These are phyloP conservation scores for Harpegnathos saltator DNA, from an alignment of 1,140 invertebrate genomes.

Conservation along the genomic window DNA sequence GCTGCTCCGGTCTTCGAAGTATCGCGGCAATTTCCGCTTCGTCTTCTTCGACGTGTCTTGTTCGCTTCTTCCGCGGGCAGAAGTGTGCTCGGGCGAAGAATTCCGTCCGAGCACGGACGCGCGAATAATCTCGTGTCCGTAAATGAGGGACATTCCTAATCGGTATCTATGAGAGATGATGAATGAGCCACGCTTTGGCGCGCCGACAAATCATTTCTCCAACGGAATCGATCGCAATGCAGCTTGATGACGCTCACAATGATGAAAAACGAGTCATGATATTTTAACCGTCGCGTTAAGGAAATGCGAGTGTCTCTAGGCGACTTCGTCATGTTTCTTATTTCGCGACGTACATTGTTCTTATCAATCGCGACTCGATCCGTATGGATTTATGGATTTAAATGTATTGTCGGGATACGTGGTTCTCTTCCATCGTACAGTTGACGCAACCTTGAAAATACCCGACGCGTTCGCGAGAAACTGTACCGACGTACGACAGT, in stretches of 20 bases:
- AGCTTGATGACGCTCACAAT: not conserved
- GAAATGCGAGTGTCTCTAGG: not conserved
- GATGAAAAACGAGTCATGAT: not conserved
- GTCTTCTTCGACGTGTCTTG: not conserved
- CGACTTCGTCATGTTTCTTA: too few species aligned
- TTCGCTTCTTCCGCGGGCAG: not conserved
- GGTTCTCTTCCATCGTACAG: not conserved
- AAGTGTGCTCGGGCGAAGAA: not conserved
- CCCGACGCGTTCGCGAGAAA: too few species aligned
- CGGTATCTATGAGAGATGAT: not conserved
- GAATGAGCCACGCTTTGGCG: not conserved
- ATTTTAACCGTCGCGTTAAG: not conserved
- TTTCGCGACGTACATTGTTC: too few species aligned
- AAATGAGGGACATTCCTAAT: slow-evolving; percentile 12
- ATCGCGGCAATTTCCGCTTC: slow-evolving; percentile 63
- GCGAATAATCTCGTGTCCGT: not conserved
- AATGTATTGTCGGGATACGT: not conserved
- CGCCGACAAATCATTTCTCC: not conserved
- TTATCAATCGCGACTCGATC: too few species aligned
- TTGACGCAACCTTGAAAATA: too few species aligned
- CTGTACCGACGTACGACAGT: not conserved
- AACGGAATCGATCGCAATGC: not conserved
- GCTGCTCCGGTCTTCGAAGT: slow-evolving; percentile 30
- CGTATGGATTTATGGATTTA: not conserved
- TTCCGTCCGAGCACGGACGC: not conserved